A percentile compares a stretch with the other conserved stretches of the same genome.
phyloP scores from a whole-genome alignment of 2,113 vertebrate species.

The Hiodon tergisus region DNA sequence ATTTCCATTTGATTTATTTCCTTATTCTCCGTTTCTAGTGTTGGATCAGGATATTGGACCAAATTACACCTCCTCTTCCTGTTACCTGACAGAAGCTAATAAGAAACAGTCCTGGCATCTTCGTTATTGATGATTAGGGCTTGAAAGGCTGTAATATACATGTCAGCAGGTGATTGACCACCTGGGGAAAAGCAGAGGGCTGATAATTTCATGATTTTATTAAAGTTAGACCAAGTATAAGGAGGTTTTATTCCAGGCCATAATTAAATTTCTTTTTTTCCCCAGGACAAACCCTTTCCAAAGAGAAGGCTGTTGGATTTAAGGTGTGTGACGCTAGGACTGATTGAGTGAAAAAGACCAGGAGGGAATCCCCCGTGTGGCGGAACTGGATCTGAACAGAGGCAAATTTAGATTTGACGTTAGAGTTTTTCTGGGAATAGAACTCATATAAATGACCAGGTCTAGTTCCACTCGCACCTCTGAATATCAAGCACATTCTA shows the following conservation, averaged over 20 bases:
- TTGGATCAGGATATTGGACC: background rate
- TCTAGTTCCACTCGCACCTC: too few species aligned
- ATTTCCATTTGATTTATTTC: background rate
- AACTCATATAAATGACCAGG: background rate
- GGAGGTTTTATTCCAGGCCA: slow-evolving; percentile 20
- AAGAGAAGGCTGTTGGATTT: slow-evolving; percentile 9
- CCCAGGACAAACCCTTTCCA: slow-evolving; percentile 25
- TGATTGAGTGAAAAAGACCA: background rate
- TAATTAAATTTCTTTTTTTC: slow-evolving; percentile 25
- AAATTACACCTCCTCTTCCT: background rate
- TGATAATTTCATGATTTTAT: slow-evolving; percentile 17
- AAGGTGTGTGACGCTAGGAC: background rate
- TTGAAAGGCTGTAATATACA: slow-evolving; percentile 8
- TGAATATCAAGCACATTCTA: too few species aligned
- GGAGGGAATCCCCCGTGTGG: too few species aligned
- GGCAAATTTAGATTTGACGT: background rate
- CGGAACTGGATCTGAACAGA: background rate
- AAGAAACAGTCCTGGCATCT: slow-evolving; percentile 17
- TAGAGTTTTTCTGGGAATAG: background rate
- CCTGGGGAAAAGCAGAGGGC: background rate
- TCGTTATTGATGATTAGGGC: slow-evolving; percentile 16
- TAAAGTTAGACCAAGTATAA: slow-evolving; percentile 7
- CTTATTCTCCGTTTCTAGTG: background rate
- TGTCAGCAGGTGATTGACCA: slow-evolving; percentile 5
- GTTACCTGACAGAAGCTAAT: slow-evolving; percentile 16